phyloP scores from a whole-genome alignment of 53 echinoderm and acorn worm species.

The Patiria pectinifera region DNA sequence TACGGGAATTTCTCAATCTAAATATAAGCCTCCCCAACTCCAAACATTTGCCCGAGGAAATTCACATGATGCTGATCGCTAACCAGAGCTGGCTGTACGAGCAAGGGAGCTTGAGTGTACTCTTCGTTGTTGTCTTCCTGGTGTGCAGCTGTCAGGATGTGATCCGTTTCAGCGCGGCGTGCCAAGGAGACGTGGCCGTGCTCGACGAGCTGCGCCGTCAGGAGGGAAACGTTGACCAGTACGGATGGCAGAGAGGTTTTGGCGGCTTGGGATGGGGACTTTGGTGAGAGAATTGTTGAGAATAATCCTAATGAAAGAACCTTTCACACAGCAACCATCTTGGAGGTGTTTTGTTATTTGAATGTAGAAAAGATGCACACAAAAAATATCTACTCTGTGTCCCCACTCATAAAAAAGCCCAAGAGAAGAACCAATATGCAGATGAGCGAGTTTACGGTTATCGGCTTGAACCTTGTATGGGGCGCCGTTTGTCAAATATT shows the following conservation, averaged over 20 bases:
- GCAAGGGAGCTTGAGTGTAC: constrained; percentile 39
- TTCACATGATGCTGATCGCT: constrained; percentile 36
- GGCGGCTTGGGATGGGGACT: constrained; percentile 30
- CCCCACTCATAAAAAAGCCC: no score
- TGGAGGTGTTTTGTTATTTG: no score
- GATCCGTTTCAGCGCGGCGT: constrained; percentile 50
- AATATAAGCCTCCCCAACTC: constrained; percentile 33
- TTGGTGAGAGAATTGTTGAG: constrained; percentile 19
- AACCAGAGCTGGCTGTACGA: constrained; percentile 86
- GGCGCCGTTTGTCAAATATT: no score
- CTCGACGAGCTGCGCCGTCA: constrained; percentile 56
- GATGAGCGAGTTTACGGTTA: no score
- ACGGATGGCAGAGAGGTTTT: constrained; percentile 23
- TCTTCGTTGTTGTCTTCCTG: constrained; percentile 67
- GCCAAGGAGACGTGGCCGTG: constrained; percentile 73
- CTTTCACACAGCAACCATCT: no score
- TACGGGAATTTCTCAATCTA: constrained; percentile 11
- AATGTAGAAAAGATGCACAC: no score
- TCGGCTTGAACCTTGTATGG: no score
- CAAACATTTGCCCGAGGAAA: background rate
- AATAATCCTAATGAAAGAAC: no score
- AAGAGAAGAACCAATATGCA: no score
- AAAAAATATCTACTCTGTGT: no score
- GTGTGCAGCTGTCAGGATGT: constrained; percentile 66
- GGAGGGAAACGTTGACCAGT: constrained; percentile 22